These are phyloP conservation scores for Epirrhoe tristata DNA, from an alignment of 2,888 invertebrate species.

Conservation along the genomic window DNA sequence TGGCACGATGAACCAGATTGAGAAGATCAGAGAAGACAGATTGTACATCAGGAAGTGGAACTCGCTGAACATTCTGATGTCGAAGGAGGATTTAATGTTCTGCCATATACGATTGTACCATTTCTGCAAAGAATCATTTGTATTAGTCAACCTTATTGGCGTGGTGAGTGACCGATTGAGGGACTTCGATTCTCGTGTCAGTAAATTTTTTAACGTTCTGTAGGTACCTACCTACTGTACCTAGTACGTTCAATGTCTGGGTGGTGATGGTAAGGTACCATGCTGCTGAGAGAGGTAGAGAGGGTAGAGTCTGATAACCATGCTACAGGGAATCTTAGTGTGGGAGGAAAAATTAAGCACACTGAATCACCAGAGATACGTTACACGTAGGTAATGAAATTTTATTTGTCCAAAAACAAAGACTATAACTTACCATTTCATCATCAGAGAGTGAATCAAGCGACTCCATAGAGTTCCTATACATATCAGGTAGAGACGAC, in stretches of 20 bases:
- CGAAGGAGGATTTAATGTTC: conserved; percentile 88
- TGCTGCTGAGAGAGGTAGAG: no score
- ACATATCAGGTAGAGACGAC: conserved; percentile 96
- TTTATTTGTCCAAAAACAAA: not conserved
- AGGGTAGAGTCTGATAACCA: no score
- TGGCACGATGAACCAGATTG: conserved; percentile 97
- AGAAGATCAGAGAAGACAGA: conserved; percentile 93
- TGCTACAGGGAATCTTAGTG: no score
- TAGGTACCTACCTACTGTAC: no score
- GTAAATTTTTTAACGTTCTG: no score
- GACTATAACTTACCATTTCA: conserved; percentile 87
- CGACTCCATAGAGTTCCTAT: conserved; percentile 92
- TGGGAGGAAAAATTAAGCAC: no score
- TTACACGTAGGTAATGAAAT: not conserved
- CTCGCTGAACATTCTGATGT: conserved; percentile 92
- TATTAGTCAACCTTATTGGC: no score
- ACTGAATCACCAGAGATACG: no score
- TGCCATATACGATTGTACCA: conserved; percentile 90
- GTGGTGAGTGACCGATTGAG: no score
- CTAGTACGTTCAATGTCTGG: no score
- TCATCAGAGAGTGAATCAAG: conserved; percentile 85
- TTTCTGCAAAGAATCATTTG: conserved; percentile 74
- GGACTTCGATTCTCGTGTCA: no score
- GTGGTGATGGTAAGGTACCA: no score
- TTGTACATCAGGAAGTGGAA: conserved; percentile 93